phyloP scores from a whole-genome alignment of 2,797 vertebrate species.

The Accipiter badius region DNA sequence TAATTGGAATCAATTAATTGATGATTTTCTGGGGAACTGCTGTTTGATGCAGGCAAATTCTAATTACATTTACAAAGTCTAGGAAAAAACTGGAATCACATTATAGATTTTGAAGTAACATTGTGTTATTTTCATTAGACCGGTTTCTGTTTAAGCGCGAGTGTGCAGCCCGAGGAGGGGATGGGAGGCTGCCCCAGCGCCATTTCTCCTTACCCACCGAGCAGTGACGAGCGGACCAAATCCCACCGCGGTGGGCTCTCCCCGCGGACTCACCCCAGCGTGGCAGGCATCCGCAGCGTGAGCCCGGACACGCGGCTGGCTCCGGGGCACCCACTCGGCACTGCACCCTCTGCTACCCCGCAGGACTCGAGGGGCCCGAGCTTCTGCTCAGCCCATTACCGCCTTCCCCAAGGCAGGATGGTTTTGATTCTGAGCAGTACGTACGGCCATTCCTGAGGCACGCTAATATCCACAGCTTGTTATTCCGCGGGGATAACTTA shows the following conservation, averaged over 20 bases:
- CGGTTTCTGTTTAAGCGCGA: fast-evolving
- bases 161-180: not conserved
- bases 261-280: not conserved
- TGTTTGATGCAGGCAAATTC: conserved; percentile 54
- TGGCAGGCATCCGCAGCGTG: fast-evolving
- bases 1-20: conserved; percentile 81
- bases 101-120: not conserved
- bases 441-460: fast-evolving
- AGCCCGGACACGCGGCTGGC: fast-evolving
- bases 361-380: fast-evolving
- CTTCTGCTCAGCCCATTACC: not conserved
- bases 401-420: not conserved
- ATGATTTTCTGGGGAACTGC: conserved; percentile 70
- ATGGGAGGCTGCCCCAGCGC: not conserved
- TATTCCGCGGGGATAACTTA: not conserved
- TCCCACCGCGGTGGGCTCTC: fast-evolving
- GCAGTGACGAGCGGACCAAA: fast-evolving
- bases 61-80: conserved; percentile 46
- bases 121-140: fast-evolving
- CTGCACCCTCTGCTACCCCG: not conserved
- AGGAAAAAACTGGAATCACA: not conserved
- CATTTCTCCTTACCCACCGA: fast-evolving
- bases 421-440: fast-evolving
- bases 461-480: fast-evolving
- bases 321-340: not conserved